A percentile compares a stretch with the other conserved stretches of the same genome.
Conservation (phyloP, 30 jellyfish, hydroid and myxozoan species). For the Turritopsis dohrnii region DNA sequence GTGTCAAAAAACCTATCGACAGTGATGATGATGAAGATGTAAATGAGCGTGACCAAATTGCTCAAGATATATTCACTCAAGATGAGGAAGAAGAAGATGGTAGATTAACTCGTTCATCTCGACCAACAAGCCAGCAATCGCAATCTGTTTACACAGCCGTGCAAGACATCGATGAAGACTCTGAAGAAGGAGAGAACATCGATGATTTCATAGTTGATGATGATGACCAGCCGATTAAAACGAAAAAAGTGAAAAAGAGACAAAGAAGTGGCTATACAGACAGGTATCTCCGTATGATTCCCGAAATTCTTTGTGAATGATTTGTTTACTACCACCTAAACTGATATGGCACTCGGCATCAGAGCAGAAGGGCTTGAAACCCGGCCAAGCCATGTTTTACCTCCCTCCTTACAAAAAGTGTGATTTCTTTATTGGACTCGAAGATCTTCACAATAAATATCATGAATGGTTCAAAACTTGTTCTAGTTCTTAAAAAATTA, state of each 20-base stretch:
- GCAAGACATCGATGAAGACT: constrained; percentile 60
- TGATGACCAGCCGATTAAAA: constrained; percentile 84
- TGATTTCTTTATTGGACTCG: no score
- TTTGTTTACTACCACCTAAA: no score
- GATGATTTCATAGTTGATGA: constrained; percentile 91
- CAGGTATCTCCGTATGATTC: no score
- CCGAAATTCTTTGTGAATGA: no score
- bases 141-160: constrained; percentile 50
- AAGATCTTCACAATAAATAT: no score
- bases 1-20: constrained; percentile 81
- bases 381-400: no score
- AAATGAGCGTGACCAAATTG: constrained; percentile 68
- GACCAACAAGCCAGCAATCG: constrained; percentile 44
- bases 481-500: no score
- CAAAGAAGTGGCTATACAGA: constrained; percentile 41
- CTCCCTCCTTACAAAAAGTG: no score
- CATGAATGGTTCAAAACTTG: no score
- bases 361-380: no score
- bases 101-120: constrained; percentile 28
- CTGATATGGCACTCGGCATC: no score
- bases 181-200: constrained; percentile 53
- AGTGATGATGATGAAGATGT: constrained; percentile 72
- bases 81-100: constrained; percentile 65
- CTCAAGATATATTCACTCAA: constrained; percentile 68
- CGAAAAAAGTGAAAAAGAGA: constrained; percentile 54